Evolutionary conservation across 2,888 invertebrate species (phyloP).

Genomic region (Caradrina clavipalpis): DNA sequence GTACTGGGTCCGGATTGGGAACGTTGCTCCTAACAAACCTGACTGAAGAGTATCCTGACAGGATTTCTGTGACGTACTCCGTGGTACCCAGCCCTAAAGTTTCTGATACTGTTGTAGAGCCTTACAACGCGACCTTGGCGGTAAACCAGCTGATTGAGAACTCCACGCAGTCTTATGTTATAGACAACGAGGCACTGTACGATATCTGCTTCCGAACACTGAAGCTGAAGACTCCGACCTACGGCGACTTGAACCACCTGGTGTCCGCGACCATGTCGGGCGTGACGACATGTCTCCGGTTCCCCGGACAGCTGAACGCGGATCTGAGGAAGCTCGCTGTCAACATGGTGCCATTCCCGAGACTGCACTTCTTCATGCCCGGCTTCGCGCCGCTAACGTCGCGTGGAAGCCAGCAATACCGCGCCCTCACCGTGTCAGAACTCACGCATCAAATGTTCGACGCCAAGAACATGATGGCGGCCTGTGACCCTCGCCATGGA

Average conservation of each 20-base stretch:
- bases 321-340: constrained; percentile 92
- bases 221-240: constrained; percentile 93
- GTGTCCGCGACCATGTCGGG: constrained; percentile 85
- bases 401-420: constrained; percentile 95
- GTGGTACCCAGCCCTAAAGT: constrained; percentile 94
- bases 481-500: constrained; percentile 97
- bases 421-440: constrained; percentile 96
- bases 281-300: constrained; percentile 83
- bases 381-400: constrained; percentile 93
- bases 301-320: constrained; percentile 91
- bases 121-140: constrained; percentile 93
- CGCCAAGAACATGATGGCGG: constrained; percentile 99
- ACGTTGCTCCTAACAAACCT: constrained; percentile 93
- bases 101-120: constrained; percentile 93
- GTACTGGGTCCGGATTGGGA: constrained; percentile 94
- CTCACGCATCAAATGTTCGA: constrained; percentile 97
- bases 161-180: constrained; percentile 92
- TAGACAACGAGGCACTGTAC: constrained; percentile 94
- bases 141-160: constrained; percentile 93
- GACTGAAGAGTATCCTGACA: constrained; percentile 93
- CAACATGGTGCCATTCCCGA: constrained; percentile 94
- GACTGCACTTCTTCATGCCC: constrained; percentile 90
- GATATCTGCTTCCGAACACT: constrained; percentile 95
- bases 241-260: constrained; percentile 93
- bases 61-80: constrained; percentile 93